These are phyloP conservation scores for Omphaloscelis lunosa DNA, from an alignment of 2,888 invertebrate species.

Conservation along the genomic window DNA sequence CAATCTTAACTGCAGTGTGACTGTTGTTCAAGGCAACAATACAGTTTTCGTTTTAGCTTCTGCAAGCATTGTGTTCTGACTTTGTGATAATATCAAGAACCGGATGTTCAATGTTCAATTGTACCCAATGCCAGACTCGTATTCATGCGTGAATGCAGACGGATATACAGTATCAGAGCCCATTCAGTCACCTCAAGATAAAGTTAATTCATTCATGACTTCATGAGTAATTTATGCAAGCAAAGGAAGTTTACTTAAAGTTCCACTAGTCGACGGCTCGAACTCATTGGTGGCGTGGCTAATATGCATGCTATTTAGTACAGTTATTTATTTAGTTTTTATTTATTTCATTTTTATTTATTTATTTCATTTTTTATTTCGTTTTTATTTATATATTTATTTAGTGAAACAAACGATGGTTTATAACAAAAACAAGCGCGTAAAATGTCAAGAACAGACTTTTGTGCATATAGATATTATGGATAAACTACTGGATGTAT, in stretches of 20 bases:
- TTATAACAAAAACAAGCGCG: too few species aligned
- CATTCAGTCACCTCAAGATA: constrained; percentile 40
- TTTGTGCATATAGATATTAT: too few species aligned
- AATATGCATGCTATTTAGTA: too few species aligned
- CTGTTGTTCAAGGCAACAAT: background rate
- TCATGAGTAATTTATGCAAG: constrained; percentile 18
- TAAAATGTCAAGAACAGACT: too few species aligned
- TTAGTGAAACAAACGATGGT: too few species aligned
- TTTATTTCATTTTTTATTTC: too few species aligned
- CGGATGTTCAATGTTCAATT: background rate
- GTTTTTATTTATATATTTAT: too few species aligned
- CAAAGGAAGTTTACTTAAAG: constrained; percentile 25
- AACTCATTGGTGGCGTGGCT: too few species aligned
- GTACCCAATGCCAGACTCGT: background rate
- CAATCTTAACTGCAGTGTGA: background rate
- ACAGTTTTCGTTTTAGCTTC: background rate
- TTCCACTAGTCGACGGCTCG: too few species aligned
- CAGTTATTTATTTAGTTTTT: too few species aligned
- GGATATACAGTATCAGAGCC: background rate
- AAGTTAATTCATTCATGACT: constrained; percentile 22
- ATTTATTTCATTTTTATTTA: too few species aligned
- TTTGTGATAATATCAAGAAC: background rate
- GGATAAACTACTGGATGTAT: too few species aligned
- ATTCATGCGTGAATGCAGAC: background rate
- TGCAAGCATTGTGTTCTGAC: constrained; percentile 2